Conservation (phyloP, 2,113 vertebrate species). For the Columba livia region DNA sequence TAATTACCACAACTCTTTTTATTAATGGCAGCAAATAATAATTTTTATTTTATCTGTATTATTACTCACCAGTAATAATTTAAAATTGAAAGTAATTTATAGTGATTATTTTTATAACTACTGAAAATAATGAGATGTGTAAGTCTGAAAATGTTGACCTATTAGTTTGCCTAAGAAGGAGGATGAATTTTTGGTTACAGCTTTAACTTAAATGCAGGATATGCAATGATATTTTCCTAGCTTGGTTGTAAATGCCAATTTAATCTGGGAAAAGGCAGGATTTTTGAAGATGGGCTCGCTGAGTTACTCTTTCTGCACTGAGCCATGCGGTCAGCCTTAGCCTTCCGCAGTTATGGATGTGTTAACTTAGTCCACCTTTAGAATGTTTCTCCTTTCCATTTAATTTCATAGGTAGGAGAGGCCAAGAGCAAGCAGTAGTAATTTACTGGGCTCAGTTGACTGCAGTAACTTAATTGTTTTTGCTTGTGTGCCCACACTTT, state of each 20-base stretch:
- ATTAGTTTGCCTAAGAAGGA: neutral
- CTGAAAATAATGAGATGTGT: neutral
- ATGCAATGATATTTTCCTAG: neutral
- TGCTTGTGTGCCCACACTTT: neutral
- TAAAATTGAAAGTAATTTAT: neutral
- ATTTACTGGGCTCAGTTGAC: neutral
- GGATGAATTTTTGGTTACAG: neutral
- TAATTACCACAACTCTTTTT: neutral
- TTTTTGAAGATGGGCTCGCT: neutral
- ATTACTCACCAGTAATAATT: neutral
- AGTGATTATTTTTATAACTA: neutral
- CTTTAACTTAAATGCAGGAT: neutral
- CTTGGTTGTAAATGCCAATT: neutral
- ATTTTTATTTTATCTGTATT: too few relatives aligned
- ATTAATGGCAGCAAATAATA: neutral
- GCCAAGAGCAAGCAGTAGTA: neutral
- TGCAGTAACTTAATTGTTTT: neutral
- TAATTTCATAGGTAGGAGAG: neutral
- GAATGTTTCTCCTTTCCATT: neutral
- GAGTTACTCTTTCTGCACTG: neutral
- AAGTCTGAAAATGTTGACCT: neutral
- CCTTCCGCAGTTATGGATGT: neutral
- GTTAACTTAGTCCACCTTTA: neutral
- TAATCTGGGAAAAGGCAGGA: neutral
- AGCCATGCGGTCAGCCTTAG: neutral